A percentile compares a stretch with the other conserved stretches of the same genome.
Conservation (phyloP, 2,888 invertebrate genomes). For the Sarcophaga caerulescens region DNA sequence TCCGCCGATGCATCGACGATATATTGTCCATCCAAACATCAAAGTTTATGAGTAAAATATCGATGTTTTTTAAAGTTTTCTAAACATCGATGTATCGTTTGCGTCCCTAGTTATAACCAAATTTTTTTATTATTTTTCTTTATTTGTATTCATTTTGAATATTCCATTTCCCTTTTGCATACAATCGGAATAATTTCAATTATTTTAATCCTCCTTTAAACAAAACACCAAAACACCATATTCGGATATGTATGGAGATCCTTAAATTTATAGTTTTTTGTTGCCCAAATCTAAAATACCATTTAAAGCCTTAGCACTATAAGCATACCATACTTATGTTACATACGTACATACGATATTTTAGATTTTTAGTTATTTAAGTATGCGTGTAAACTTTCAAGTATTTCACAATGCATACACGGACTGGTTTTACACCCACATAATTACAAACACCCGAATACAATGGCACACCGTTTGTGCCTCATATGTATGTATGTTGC, state of each 20-base stretch:
- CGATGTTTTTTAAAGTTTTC: too few relatives aligned
- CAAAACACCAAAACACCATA: background rate
- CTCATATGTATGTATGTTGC: background rate
- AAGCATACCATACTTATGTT: background rate
- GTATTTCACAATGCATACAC: conserved; percentile 34
- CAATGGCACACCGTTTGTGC: too few relatives aligned
- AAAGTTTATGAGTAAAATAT: too few relatives aligned
- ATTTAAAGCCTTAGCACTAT: conserved; percentile 20
- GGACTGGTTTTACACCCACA: conserved; percentile 21
- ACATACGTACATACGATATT: background rate
- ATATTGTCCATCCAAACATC: too few relatives aligned
- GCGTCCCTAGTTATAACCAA: too few relatives aligned
- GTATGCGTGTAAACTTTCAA: conserved; percentile 64
- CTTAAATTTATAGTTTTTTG: conserved; percentile 40
- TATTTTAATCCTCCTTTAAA: background rate
- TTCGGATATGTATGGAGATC: conserved; percentile 10
- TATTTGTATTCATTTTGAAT: background rate
- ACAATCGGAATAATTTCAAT: background rate
- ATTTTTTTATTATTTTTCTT: too few relatives aligned
- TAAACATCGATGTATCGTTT: too few relatives aligned
- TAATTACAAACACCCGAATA: background rate
- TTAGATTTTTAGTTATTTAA: conserved; percentile 56
- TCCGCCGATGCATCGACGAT: too few relatives aligned
- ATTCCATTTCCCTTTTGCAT: background rate
- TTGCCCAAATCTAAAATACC: conserved; percentile 6